Evolutionary conservation across 2,888 invertebrate species (phyloP).

Genomic region (Melieria crassipennis): DNA sequence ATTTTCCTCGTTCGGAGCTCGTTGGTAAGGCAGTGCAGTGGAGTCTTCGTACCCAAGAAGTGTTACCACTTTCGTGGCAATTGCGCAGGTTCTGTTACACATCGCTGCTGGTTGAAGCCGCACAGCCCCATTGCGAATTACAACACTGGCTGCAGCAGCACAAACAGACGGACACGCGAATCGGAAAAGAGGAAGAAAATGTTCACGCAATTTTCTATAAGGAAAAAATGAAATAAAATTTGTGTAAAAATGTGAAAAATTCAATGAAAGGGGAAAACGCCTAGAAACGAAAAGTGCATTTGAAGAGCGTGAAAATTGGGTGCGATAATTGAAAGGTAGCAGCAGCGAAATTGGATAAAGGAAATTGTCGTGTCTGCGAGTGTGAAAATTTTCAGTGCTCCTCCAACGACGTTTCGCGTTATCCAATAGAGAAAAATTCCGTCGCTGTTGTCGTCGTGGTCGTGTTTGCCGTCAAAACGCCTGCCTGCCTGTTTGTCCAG

Average conservation of each 20-base stretch:
- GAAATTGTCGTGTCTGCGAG: constrained; percentile 20
- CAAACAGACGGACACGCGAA: constrained; percentile 17
- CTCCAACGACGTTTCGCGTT: constrained; percentile 35
- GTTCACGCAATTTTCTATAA: constrained; percentile 16
- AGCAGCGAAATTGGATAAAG: constrained; percentile 25
- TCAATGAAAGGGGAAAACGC: not conserved
- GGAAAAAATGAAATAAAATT: constrained; percentile 21
- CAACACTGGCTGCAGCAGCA: not conserved
- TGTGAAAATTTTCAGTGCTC: constrained; percentile 38
- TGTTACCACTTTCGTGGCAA: no score
- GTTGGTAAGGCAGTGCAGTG: no score
- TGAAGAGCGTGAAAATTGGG: constrained; percentile 22
- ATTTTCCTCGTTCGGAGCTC: no score
- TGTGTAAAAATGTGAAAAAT: constrained; percentile 19
- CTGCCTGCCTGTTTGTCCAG: no score
- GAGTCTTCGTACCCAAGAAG: no score
- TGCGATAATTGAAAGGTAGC: constrained; percentile 20
- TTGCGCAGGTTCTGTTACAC: no score
- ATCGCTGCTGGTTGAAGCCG: no score
- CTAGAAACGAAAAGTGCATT: no score
- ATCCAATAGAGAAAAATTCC: constrained; percentile 56
- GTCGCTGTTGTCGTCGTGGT: constrained; percentile 33
- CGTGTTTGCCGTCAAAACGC: not conserved
- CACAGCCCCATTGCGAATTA: no score
- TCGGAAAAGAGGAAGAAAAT: constrained; percentile 14